A percentile compares a stretch with the other conserved stretches of the same genome.
phyloP scores from a whole-genome alignment of 2,113 vertebrate genomes.

The Eclectus roratus region DNA sequence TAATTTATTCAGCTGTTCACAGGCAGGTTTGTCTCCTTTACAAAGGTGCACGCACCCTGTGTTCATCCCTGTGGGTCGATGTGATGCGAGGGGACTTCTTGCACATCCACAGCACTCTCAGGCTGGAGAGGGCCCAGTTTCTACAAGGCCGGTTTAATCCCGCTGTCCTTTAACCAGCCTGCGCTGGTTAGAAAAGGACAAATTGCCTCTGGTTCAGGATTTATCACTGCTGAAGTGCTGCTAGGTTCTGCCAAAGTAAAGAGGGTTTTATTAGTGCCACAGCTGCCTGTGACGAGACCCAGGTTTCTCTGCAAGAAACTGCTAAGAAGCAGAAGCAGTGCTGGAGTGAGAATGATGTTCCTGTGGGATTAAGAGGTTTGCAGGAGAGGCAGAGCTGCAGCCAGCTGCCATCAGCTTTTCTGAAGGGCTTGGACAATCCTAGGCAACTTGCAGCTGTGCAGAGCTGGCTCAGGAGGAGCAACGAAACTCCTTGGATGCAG shows the following conservation, averaged over 20 bases:
- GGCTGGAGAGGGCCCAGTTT: not conserved
- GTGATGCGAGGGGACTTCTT: not conserved
- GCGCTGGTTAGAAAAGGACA: not conserved
- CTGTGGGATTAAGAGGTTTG: not conserved
- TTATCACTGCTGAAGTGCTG: not conserved
- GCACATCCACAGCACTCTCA: not conserved
- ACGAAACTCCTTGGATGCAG: not conserved
- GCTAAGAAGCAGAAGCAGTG: not conserved
- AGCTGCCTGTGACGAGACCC: not conserved
- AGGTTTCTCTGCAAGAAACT: not conserved
- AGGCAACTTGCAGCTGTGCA: not conserved
- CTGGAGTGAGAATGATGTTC: not conserved
- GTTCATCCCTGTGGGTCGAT: fast-evolving
- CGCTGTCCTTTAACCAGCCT: not conserved
- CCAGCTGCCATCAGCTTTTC: not conserved
- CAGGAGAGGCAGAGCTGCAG: not conserved
- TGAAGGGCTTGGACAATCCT: not conserved
- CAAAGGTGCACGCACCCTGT: fast-evolving
- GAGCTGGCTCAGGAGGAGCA: not conserved
- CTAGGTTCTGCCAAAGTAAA: not conserved
- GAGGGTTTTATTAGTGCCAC: not conserved
- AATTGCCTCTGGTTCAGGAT: not conserved
- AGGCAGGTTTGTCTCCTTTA: not conserved
- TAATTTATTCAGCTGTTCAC: not conserved
- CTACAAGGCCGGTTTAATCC: not conserved